Evolutionary conservation across 2,888 invertebrate genomes (phyloP), one percentile per base, ranked within the genome.

Genomic region (Brachycybe producta): DNA sequence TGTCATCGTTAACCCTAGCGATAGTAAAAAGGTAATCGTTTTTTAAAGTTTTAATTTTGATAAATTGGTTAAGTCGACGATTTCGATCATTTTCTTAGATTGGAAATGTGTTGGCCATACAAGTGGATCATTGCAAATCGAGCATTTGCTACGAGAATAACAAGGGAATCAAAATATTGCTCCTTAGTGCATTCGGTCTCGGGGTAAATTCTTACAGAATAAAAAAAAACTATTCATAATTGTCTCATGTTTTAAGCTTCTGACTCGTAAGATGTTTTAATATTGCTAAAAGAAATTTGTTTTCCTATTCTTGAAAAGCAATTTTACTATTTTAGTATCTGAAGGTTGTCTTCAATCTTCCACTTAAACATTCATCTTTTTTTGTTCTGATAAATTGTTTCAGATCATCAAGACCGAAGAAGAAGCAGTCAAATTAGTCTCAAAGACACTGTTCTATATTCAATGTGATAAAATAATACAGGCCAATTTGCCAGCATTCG

Each of bases 101-200:
- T 4, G 73, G 67, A 56, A 69, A 71, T 57, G 70, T 77, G 61
- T 65, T 79, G 46, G 73, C 67, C 57, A 76, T 77, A 15, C 77
- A 75, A 41, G 79, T 79, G 80, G 82, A 80, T 64, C 74, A 75
- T 56, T 80, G 75, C 24, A 60, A 74, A 8, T 80, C 78, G 61
- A 74, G 72, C 51, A 64, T 77, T 61, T 74, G 76, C 61, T 65
- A 69, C 55, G 68, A 70, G 30, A 70, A 70, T 43, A 68, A 72
- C 30, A 70, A 67, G 46, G 77, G 76, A 1, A 65, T 80, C 52
- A 67, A 75, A 58, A 72, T 75, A 36, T 69, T 84, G 45, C 67
- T 84, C 52, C 67, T 86, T 17, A 81, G 81, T 61, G 78, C 77
- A 1, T 76, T 82, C 53, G 78, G 80, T 36, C 68, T 84, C 21